Base-by-base conservation (phyloP, 2,797 vertebrate species). In the Enteromius viviparus region DNA sequence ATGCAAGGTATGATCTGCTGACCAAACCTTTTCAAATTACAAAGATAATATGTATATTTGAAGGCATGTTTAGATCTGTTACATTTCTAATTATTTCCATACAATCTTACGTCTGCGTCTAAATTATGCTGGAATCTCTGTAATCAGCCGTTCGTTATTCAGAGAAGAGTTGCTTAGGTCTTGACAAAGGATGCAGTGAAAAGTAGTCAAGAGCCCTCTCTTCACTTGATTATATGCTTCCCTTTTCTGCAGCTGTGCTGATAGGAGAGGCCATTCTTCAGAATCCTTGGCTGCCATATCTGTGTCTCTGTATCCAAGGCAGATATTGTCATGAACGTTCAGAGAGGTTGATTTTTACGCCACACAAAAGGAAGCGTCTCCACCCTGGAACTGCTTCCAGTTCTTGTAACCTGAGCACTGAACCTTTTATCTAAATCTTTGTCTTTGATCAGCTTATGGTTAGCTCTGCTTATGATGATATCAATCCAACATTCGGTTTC, bases 161-260 rank as follows among this genome's bases (percentile, higher is more conserved):
- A 55, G 45, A 65, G 45, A 87, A 86, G 60, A 74, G 83, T 65
- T 86, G 87, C 86, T 87, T 78, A 85, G 83, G 81, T 77, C 23
- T 76, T 74, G 37, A 87, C 80, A 76, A 45, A 47, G 70, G 69
- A 78, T 76, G 78, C 72, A 74, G 7, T 88, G 86, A 90, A 83
- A 88, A 82, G 66, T 89, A 83, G 86, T 81, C 68, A 85, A 70
- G 85, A 64, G 85, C 83, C 83, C 74, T 78, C 86, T 72, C 78
- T 70, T 86, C 86, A 86, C 76, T 77, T 77, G 85, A 89, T 87
- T 64, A 76, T 90, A 89, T 90, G 83, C 87, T 77, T 84, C 69
- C 83, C 64, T 78, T 81, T 86, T 89, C 90, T 94, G 90, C 85
- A 88, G 82, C 83, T 47, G n/a, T 76, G 82, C 81, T 85, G 92